phyloP scores from a whole-genome alignment of 2,113 vertebrate species.

The Ammospiza nelsoni region DNA sequence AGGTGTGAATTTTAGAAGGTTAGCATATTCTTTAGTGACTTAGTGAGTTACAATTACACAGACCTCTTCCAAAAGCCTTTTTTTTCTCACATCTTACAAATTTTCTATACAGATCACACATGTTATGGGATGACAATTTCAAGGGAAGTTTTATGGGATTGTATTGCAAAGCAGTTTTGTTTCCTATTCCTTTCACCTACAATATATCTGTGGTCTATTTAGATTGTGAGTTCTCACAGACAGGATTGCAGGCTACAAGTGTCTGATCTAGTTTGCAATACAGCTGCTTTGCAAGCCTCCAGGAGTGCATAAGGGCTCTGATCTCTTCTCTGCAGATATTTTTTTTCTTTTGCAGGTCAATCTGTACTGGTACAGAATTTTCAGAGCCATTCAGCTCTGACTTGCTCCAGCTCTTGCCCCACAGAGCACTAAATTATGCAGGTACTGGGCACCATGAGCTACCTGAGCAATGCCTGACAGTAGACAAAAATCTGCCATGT shows the following conservation, averaged over 20 bases:
- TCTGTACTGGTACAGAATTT: neutral
- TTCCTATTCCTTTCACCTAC: neutral
- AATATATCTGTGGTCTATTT: neutral
- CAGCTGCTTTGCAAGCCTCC: neutral
- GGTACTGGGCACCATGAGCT: neutral
- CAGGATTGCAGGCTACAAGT: neutral
- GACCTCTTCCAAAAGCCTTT: neutral
- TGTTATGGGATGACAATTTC: neutral
- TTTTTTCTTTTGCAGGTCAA: neutral
- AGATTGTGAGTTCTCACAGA: neutral
- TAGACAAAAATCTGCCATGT: neutral
- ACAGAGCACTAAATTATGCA: neutral
- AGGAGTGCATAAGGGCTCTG: neutral
- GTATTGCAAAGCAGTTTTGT: neutral
- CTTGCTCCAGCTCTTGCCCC: neutral
- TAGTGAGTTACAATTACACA: fast-evolving
- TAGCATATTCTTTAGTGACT: neutral
- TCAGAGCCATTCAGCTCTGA: neutral
- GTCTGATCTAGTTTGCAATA: neutral
- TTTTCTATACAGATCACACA: neutral
- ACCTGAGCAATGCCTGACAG: neutral
- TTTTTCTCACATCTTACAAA: neutral
- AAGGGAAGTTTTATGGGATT: neutral
- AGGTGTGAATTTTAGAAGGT: neutral
- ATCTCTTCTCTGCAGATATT: neutral